These are phyloP conservation scores for Latrodectus geometricus DNA, from an alignment of 1,140 invertebrate genomes.

Conservation along the genomic window DNA sequence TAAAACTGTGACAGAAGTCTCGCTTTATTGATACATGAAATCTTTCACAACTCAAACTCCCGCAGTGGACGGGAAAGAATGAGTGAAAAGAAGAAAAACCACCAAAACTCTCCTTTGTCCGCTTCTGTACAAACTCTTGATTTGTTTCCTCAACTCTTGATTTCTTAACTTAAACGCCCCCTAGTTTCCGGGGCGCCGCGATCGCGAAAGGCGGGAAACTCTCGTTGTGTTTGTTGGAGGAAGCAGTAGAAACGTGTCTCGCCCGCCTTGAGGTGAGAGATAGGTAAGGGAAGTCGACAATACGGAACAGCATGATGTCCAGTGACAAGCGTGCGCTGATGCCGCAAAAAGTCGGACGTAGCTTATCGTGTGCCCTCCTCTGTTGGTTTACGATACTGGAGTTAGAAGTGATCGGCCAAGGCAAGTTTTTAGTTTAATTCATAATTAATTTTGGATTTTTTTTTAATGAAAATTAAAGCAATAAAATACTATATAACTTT, in stretches of 20 bases:
- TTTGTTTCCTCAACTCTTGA: not conserved
- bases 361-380: slow-evolving; percentile 36
- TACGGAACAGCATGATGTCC: slow-evolving; percentile 11
- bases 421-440: not conserved
- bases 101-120: not conserved
- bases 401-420: slow-evolving; percentile 34
- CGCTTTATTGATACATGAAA: not conserved
- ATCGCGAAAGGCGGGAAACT: slow-evolving; percentile 55
- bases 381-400: slow-evolving; percentile 50
- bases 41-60: not conserved
- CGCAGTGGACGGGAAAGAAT: not conserved
- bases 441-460: too few species aligned
- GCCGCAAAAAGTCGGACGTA: slow-evolving; percentile 33
- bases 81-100: too few species aligned
- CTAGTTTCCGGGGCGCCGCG: slow-evolving; percentile 27
- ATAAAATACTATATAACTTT: too few species aligned
- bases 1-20: not conserved
- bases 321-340: slow-evolving; percentile 23
- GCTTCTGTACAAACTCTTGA: not conserved
- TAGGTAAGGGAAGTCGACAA: not conserved
- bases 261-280: slow-evolving; percentile 38
- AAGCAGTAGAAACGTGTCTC: slow-evolving; percentile 45
- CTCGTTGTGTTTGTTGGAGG: slow-evolving; percentile 39
- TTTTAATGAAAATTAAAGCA: too few species aligned
- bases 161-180: slow-evolving; percentile 14